Percentiles rank a stretch among this genome's conserved stretches.
These are phyloP conservation scores for Agrotis clavis DNA, from an alignment of 2,888 invertebrate species.

Conservation along the genomic window DNA sequence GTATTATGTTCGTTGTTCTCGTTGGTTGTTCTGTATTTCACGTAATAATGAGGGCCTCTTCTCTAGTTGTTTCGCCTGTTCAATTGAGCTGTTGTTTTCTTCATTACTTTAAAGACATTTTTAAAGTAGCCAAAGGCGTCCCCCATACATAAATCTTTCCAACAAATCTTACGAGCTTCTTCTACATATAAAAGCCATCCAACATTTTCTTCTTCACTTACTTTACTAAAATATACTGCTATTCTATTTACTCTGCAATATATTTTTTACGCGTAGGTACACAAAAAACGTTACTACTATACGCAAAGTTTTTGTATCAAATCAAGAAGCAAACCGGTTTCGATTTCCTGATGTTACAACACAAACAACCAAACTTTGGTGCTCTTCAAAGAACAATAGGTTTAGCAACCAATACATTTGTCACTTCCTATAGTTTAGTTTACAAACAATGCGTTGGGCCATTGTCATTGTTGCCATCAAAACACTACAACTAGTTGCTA, in stretches of 20 bases:
- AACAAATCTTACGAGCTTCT: no score
- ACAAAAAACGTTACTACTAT: slow-evolving; percentile 4
- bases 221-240: no score
- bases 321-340: slow-evolving; percentile 28
- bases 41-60: no score
- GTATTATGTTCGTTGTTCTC: neutral
- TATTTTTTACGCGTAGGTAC: slow-evolving; percentile 12
- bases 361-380: slow-evolving; percentile 12
- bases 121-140: no score
- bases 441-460: slow-evolving; percentile 20
- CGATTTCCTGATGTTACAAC: slow-evolving; percentile 30
- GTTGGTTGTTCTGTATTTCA: neutral
- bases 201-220: no score
- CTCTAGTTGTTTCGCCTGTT: no score
- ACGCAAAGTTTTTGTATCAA: slow-evolving; percentile 31
- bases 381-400: slow-evolving; percentile 44
- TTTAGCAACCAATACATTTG: slow-evolving; percentile 17
- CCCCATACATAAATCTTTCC: no score
- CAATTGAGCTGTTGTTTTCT: no score
- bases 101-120: no score
- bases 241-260: neutral
- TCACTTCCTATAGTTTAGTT: slow-evolving; percentile 39
- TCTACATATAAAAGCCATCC: no score
- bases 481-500: neutral
- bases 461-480: slow-evolving; percentile 18